Evolutionary conservation across 2,797 vertebrate species (phyloP).

Genomic region (Aphelocoma californica): DNA sequence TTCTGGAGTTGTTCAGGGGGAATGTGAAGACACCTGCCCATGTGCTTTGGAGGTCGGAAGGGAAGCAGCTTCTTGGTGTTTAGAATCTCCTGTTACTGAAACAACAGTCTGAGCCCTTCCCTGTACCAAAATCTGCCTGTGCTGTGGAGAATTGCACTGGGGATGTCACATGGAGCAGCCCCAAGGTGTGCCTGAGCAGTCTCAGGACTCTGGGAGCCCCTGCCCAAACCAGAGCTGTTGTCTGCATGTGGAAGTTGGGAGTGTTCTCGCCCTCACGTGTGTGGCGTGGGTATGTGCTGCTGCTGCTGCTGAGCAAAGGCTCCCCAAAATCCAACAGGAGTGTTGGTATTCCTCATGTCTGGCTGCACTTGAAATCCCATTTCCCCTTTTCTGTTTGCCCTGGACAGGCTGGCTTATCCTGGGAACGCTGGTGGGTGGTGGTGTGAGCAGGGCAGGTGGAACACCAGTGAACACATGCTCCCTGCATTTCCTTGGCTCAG

Average conservation of each 20-base stretch:
- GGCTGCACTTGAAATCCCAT: neutral
- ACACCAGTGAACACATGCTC: accelerated
- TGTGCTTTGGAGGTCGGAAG: neutral
- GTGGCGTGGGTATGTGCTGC: neutral
- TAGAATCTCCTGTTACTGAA: neutral
- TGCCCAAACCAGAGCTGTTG: neutral
- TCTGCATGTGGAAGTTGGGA: accelerated
- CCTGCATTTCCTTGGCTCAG: neutral
- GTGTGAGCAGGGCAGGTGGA: neutral
- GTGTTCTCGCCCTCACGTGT: accelerated
- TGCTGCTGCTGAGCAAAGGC: neutral
- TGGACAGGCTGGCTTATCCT: neutral
- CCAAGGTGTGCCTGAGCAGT: neutral
- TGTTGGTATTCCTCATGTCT: accelerated
- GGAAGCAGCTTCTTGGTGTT: neutral
- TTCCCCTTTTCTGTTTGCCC: neutral
- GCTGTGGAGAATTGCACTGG: neutral
- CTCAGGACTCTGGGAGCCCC: neutral
- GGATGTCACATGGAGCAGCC: accelerated
- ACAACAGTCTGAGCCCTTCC: neutral
- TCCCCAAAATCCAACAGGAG: neutral
- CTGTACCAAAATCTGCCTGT: neutral
- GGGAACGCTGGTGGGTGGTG: accelerated
- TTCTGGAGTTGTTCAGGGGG: neutral
- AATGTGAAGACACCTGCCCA: neutral